Percentiles rank a stretch among this genome's conserved stretches.
phyloP scores from a whole-genome alignment of 2,113 vertebrate species.

The Leucoraja erinaceus region DNA sequence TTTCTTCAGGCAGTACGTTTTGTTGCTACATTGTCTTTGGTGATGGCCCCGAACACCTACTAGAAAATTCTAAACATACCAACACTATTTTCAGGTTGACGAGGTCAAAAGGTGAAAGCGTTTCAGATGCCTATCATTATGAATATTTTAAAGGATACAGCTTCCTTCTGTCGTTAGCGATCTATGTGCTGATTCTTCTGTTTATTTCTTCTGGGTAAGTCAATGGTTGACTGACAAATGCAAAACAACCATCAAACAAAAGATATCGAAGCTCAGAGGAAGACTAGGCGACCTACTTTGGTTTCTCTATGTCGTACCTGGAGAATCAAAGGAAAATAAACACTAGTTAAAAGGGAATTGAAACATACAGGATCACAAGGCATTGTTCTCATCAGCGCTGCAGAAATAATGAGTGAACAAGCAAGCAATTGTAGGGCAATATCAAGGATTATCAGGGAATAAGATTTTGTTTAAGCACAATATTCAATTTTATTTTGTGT shows the following conservation, averaged over 20 bases:
- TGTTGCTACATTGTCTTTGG: no score
- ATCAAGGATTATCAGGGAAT: not conserved
- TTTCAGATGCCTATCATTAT: constrained; percentile 24
- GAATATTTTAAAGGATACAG: constrained; percentile 34
- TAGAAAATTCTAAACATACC: not conserved
- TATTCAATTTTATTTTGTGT: constrained; percentile 11
- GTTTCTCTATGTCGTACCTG: constrained; percentile 34
- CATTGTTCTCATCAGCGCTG: constrained; percentile 22
- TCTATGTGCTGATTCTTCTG: not conserved
- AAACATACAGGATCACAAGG: not conserved
- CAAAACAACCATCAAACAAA: constrained; percentile 33
- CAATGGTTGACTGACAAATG: constrained; percentile 25
- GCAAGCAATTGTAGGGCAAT: not conserved
- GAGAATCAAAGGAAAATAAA: constrained; percentile 29
- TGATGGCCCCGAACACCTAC: not conserved
- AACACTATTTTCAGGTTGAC: constrained; percentile 6
- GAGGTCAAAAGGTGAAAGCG: constrained; percentile 36
- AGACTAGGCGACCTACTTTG: constrained; percentile 32
- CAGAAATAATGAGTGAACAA: constrained; percentile 18
- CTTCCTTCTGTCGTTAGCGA: constrained; percentile 33
- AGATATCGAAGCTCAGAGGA: constrained; percentile 31
- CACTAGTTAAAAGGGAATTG: constrained; percentile 21
- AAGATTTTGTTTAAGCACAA: not conserved
- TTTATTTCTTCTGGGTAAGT: constrained; percentile 30
- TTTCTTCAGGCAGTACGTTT: no score